Base-by-base conservation (phyloP, 1,140 invertebrate genomes). In the Euborellia annulipes region DNA sequence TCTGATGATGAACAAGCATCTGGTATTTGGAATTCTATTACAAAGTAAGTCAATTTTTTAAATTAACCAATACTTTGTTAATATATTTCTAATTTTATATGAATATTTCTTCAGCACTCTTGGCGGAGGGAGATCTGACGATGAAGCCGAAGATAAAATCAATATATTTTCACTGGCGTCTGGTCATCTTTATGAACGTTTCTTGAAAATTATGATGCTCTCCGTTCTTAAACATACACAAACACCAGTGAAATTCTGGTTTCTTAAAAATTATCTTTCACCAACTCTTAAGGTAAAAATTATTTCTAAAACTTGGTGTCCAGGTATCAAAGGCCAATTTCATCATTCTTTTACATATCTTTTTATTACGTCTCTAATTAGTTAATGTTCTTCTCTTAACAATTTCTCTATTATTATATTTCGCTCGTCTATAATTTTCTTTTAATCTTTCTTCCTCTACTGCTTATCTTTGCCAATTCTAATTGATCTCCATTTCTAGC, bases 81-180 rank as follows among this genome's bases (percentile, higher is more conserved):
- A 11, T 27, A 27, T 27, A 6, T 27, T 6, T 27, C 11, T 27
- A 27, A 27, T 27, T 27, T 27, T 27, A 8, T 39, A 39, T 19
- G 27, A 32, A 39, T 44, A 11, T 32, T 27, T 32, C 27, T 32
- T 32, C 3, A 44, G 27, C n/a, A 44, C 18, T 14, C 27, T 34
- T 18, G 16, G 19, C 9, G 9, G 23, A 27, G 23, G 23, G 11
- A 27, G 23, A 27, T 27, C 76, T 38, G 58, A 62, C 14, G 83
- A 89, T 36, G 68, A 77, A 1, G 64, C 73, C 44, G 85, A 91
- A 52, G 79, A 94, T 52, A 86, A 79, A 22, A 78, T 99, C 11
- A 99, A 99, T 63, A 94, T 99, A 42, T 99, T 99, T 67, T 99
- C 95, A 0, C 67, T 99, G 3, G 96, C 96, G 1, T 98, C 94